Evolutionary conservation across 2,113 vertebrate species (phyloP).

Genomic region (Albula goreensis): DNA sequence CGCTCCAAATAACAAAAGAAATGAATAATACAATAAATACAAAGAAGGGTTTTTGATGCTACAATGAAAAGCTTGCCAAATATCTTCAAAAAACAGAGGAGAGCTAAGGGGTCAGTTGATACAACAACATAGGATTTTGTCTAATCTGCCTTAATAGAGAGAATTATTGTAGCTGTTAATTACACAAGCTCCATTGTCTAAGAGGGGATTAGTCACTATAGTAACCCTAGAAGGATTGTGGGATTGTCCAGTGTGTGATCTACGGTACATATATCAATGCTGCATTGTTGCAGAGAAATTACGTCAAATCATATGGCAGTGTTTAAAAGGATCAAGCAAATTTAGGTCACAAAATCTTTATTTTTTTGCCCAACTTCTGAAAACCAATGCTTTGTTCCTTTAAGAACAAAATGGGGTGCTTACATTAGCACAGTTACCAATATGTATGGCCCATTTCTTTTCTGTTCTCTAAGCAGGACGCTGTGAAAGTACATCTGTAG

Average conservation of each 20-base stretch:
- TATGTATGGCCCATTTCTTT: not conserved
- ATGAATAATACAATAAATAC: not conserved
- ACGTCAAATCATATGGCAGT: constrained; percentile 41
- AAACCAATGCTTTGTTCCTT: not conserved
- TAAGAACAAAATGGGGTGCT: not conserved
- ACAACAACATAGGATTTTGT: constrained; percentile 37
- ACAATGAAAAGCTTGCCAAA: not conserved
- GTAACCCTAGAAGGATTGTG: constrained; percentile 45
- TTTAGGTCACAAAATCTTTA: not conserved
- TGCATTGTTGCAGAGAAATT: constrained; percentile 46
- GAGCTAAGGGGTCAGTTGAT: not conserved
- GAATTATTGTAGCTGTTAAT: constrained; percentile 43
- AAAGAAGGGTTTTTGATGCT: not conserved
- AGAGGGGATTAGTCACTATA: constrained; percentile 54
- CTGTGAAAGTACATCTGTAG: not conserved
- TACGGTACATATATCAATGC: constrained; percentile 47
- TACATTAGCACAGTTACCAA: not conserved
- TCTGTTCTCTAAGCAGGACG: not conserved
- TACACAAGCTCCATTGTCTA: constrained; percentile 45
- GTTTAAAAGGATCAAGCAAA: not conserved
- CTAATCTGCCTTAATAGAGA: constrained; percentile 40
- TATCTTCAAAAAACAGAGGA: constrained; percentile 7
- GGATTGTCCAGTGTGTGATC: constrained; percentile 34
- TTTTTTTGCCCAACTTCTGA: not conserved
- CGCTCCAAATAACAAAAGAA: not conserved